Percentiles rank a stretch among this genome's conserved stretches.
Conservation (phyloP, 2,888 invertebrate genomes). For the Epiblema foenella region DNA sequence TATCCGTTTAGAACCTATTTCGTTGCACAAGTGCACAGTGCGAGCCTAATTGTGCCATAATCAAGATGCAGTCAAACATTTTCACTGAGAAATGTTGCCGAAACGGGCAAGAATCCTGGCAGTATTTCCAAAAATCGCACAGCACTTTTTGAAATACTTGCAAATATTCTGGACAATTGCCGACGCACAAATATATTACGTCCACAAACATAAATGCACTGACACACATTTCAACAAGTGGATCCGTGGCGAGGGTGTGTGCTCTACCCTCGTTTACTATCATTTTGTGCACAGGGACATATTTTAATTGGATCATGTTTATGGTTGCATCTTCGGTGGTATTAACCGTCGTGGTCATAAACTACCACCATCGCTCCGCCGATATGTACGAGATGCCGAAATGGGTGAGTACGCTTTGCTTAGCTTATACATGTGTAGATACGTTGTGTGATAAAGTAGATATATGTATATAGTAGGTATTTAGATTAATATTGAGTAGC, state of each 20-base stretch:
- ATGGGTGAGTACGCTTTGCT: conserved; percentile 89
- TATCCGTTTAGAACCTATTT: conserved; percentile 16
- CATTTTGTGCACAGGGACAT: conserved; percentile 90
- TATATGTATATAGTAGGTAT: not conserved
- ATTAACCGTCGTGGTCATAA: conserved; percentile 97
- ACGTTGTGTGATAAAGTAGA: conserved; percentile 1
- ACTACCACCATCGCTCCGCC: conserved; percentile 98
- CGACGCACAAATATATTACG: conserved; percentile 1
- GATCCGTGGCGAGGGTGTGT: not conserved
- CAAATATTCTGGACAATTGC: not conserved
- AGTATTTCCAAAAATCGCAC: not conserved
- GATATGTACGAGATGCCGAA: conserved; percentile 98
- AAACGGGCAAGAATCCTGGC: not conserved
- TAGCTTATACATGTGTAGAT: conserved; percentile 27
- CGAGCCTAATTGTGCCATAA: conserved; percentile 23
- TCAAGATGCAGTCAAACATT: conserved; percentile 22
- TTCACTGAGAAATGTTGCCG: not conserved
- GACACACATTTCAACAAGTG: conserved; percentile 16
- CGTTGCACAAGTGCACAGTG: conserved; percentile 19
- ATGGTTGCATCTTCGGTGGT: conserved; percentile 99
- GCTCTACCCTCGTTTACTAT: conserved; percentile 7
- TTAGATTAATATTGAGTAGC: not conserved
- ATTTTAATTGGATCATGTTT: conserved; percentile 99
- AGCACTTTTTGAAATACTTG: not conserved
- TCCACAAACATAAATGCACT: conserved; percentile 23